Conservation (phyloP, 2,113 vertebrate species). For the Corythoichthys intestinalis region DNA sequence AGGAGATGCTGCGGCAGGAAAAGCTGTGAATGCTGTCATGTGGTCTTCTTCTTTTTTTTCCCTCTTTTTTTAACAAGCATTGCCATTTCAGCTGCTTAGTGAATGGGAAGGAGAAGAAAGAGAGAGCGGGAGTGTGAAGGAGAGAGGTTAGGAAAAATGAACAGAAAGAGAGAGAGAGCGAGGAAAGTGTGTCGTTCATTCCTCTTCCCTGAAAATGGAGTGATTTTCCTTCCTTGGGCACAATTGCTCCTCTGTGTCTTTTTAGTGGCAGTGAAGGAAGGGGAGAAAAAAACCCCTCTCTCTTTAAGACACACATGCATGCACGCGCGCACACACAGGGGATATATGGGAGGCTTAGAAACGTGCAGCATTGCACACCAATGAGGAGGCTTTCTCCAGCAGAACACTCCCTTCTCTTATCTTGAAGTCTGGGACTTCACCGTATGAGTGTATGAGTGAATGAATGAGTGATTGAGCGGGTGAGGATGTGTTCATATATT, state of each 20-base stretch:
- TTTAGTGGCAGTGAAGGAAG: slow-evolving; percentile 67
- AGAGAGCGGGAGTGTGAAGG: not conserved
- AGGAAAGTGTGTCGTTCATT: slow-evolving; percentile 56
- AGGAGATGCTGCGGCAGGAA: slow-evolving; percentile 56
- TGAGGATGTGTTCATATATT: slow-evolving; percentile 25
- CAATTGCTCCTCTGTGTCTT: slow-evolving; percentile 75
- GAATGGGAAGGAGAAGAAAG: slow-evolving; percentile 36
- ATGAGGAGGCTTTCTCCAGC: slow-evolving; percentile 65
- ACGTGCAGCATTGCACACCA: slow-evolving; percentile 72
- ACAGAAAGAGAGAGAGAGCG: slow-evolving; percentile 17
- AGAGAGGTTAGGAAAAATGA: slow-evolving; percentile 24
- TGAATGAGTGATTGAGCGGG: slow-evolving; percentile 6
- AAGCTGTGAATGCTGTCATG: slow-evolving; percentile 55
- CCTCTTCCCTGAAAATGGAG: slow-evolving; percentile 66
- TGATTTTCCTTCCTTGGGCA: slow-evolving; percentile 73
- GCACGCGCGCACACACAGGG: slow-evolving; percentile 35
- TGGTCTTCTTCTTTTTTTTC: slow-evolving; percentile 22
- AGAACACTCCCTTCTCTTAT: slow-evolving; percentile 71
- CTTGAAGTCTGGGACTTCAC: slow-evolving; percentile 40
- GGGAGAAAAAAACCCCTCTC: slow-evolving; percentile 22
- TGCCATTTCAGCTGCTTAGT: slow-evolving; percentile 62
- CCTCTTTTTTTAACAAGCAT: slow-evolving; percentile 52
- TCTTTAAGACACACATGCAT: not conserved
- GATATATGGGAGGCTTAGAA: slow-evolving; percentile 57
- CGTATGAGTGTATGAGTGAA: slow-evolving; percentile 4